Evolutionary conservation across 2,113 vertebrate species (phyloP), one percentile per base, ranked within the genome.

Genomic region (Oreochromis spilurus): DNA sequence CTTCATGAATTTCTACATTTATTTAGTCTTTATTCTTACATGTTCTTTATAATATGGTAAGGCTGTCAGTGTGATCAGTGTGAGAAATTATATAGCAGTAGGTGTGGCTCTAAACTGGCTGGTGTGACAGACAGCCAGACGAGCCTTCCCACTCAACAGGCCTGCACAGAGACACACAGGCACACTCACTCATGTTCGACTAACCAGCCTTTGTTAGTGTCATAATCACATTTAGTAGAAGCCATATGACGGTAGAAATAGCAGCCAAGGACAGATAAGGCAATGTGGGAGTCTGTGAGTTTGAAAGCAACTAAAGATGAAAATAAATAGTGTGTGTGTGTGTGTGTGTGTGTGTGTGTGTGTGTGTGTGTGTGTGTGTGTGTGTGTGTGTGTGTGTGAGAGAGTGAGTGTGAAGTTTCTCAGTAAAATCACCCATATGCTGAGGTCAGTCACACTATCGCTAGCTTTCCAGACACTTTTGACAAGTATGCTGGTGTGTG

Each of bases 391-490:
- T 43, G 45, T 48, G 45, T 50, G 34, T 19, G 48, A 19, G 17
- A 0, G 52, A 21, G 62, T 0, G 48, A 84, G 31, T 84, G 94
- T 90, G 87, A 91, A 93, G 93, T 92, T 93, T 91, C 84, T 89
- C 89, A 80, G 87, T 81, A 88, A 91, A 92, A 91, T 79, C 52
- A 62, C 79, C 91, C 92, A 93, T 94, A 95, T 95, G 95, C 84
- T 92, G 85, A 93, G 93, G 93, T 94, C 88, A 94, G 85, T 50
- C 94, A 67, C 91, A 84, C 85, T 88, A 95, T 93, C 94, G 93
- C 92, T 88, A 62, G 92, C 88, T 87, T 92, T 89, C 81, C 34
- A 90, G 45, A 89, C 91, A 84, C 81, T 93, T 88, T 84, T 81
- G 62, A 65, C 75, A 81, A 88, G 70, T 53, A 52, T 52, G 36